phyloP scores from a whole-genome alignment of 2,113 vertebrate genomes.

The Thunnus thynnus region DNA sequence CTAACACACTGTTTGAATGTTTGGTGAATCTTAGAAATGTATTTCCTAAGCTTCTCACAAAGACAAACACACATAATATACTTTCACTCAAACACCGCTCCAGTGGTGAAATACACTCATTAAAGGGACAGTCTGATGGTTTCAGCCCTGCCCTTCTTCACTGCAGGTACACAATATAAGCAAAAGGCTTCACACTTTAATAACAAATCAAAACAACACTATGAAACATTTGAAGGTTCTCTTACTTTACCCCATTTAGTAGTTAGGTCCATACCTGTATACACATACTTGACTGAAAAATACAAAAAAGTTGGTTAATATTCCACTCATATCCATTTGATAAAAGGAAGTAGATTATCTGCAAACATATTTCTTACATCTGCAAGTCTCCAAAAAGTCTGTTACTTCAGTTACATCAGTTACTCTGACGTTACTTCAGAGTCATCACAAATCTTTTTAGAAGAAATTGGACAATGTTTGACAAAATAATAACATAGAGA shows the following conservation, averaged over 20 bases:
- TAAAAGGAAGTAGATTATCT: conserved; percentile 17
- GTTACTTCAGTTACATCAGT: too few relatives aligned
- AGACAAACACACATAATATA: background rate
- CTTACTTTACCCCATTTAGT: conserved; percentile 2
- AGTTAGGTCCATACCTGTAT: conserved; percentile 11
- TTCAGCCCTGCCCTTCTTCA: background rate
- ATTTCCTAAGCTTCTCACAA: conserved; percentile 24
- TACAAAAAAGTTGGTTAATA: conserved; percentile 9
- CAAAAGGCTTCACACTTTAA: background rate
- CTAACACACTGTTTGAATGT: background rate
- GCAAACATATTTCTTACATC: background rate
- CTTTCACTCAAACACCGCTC: background rate
- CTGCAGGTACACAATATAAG: background rate
- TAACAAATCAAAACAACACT: background rate
- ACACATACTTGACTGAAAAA: conserved; percentile 23
- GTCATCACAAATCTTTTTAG: conserved; percentile 14
- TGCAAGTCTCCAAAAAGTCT: conserved; percentile 4
- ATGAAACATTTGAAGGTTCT: conserved; percentile 4
- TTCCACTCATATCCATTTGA: conserved; percentile 17
- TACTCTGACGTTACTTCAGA: background rate
- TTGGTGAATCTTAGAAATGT: conserved; percentile 14
- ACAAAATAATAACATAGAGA: background rate
- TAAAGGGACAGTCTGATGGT: background rate
- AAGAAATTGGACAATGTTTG: background rate
- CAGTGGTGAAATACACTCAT: background rate